These are phyloP conservation scores for Cairina moschata DNA, from an alignment of 2,113 vertebrate species.

Conservation along the genomic window DNA sequence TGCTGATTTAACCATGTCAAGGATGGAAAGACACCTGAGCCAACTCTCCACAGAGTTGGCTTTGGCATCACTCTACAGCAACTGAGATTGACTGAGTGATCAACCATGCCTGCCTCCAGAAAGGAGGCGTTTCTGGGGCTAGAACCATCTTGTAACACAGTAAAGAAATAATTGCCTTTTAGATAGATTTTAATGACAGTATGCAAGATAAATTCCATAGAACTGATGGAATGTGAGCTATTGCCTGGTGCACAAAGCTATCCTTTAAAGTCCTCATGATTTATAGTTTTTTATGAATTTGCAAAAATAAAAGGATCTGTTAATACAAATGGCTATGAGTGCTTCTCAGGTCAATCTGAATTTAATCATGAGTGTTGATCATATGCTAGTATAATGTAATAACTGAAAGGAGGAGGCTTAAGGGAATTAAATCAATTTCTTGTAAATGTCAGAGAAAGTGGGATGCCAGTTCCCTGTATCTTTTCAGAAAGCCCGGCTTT, in stretches of 20 bases:
- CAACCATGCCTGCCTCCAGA: not conserved
- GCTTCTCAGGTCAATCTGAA: not conserved
- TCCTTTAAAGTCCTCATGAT: not conserved
- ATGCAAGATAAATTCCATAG: not conserved
- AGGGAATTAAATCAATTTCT: not conserved
- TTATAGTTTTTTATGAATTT: not conserved
- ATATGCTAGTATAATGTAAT: not conserved
- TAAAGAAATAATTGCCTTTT: not conserved
- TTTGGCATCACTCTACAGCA: not conserved
- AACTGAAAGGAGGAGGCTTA: not conserved
- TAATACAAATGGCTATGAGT: not conserved
- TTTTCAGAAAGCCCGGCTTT: not conserved
- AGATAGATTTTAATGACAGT: not conserved
- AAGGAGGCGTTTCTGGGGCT: not conserved
- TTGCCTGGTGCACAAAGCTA: not conserved
- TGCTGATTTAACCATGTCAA: not conserved
- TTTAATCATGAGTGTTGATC: not conserved
- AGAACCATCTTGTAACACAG: not conserved
- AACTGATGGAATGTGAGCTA: not conserved
- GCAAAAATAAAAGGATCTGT: not conserved
- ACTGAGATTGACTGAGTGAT: not conserved
- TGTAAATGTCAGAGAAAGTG: not conserved
- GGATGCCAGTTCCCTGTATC: not conserved
- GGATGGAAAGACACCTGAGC: not conserved
- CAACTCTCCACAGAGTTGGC: not conserved